Conservation (phyloP, 2,797 vertebrate genomes). For the Coracias cyanogaster region DNA sequence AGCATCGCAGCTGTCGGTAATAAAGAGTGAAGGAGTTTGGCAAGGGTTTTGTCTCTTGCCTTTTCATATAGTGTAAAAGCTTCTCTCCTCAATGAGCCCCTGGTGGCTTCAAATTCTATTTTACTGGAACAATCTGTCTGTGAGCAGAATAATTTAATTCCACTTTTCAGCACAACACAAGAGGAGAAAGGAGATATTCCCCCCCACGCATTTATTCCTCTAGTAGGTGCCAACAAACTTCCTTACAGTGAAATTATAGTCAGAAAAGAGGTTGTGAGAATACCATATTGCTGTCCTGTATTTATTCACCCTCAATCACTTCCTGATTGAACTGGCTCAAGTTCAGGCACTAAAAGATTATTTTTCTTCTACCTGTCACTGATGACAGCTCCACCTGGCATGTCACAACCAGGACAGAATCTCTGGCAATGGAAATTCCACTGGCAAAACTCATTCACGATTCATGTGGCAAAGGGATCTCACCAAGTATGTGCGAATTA, state of each 20-base stretch:
- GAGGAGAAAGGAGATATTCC: slow-evolving; percentile 22
- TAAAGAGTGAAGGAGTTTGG: slow-evolving; percentile 55
- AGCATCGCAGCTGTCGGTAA: slow-evolving; percentile 70
- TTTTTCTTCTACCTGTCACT: slow-evolving; percentile 8
- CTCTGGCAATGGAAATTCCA: slow-evolving; percentile 11
- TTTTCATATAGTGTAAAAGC: slow-evolving; percentile 70
- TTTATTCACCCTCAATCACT: slow-evolving; percentile 18
- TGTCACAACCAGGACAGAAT: neutral
- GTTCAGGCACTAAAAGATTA: slow-evolving; percentile 5
- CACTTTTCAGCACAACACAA: slow-evolving; percentile 58
- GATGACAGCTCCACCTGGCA: slow-evolving; percentile 21
- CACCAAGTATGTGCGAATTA: neutral
- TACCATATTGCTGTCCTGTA: neutral
- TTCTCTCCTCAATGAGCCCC: slow-evolving; percentile 71
- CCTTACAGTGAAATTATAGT: slow-evolving; percentile 21
- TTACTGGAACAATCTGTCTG: slow-evolving; percentile 78
- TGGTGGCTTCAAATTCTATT: slow-evolving; percentile 75
- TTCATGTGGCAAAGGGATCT: neutral
- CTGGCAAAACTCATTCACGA: neutral
- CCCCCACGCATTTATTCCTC: neutral
- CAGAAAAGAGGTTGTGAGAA: slow-evolving; percentile 48
- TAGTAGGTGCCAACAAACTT: slow-evolving; percentile 34
- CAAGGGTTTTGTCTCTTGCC: slow-evolving; percentile 57
- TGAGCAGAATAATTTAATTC: slow-evolving; percentile 78
- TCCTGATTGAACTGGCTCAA: neutral